A percentile compares a stretch with the other conserved stretches of the same genome.
These are phyloP conservation scores for Sclerurus mexicanus DNA, from an alignment of 2,113 vertebrate species.

Conservation along the genomic window DNA sequence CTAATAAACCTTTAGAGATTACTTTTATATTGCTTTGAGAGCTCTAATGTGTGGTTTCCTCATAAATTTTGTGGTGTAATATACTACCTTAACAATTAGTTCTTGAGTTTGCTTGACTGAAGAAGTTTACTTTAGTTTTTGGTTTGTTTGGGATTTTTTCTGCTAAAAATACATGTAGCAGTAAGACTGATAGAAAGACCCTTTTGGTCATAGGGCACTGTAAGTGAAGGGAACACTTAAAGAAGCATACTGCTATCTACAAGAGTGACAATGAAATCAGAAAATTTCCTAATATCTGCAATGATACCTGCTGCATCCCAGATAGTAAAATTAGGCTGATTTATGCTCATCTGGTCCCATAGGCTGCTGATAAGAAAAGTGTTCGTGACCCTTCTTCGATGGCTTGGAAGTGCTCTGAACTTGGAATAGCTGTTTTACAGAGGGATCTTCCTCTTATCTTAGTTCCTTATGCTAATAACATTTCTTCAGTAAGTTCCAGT, in stretches of 20 bases:
- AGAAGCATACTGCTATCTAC: not conserved
- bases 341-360: not conserved
- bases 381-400: not conserved
- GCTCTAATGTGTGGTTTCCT: not conserved
- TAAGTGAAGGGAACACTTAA: not conserved
- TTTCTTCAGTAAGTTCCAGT: not conserved
- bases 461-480: not conserved
- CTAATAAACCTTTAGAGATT: not conserved
- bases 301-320: not conserved
- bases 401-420: not conserved
- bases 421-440: not conserved
- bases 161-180: not conserved
- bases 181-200: not conserved
- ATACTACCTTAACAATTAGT: not conserved
- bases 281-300: not conserved
- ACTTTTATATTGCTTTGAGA: slow-evolving; percentile 9
- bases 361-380: not conserved
- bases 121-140: not conserved
- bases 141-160: not conserved
- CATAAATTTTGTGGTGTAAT: not conserved
- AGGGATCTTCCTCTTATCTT: not conserved
- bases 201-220: not conserved
- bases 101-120: not conserved
- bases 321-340: not conserved
- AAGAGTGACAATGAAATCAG: not conserved